Percentiles rank a stretch among this genome's conserved stretches.
Evolutionary conservation across 2,113 vertebrate genomes (phyloP).

Genomic region (Tupaia tana): DNA sequence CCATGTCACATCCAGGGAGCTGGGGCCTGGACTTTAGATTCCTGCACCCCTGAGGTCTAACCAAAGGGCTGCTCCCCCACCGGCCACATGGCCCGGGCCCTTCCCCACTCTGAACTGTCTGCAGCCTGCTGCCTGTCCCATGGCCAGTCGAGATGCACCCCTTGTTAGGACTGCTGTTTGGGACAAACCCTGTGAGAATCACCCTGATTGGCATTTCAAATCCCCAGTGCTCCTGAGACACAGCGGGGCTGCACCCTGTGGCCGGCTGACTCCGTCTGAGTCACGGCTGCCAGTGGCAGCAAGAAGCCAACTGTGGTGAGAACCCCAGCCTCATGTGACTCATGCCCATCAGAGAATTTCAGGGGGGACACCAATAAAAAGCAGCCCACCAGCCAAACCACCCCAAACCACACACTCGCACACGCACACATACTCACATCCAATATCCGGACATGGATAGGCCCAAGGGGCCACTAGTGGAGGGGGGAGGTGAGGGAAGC

Average conservation of each 20-base stretch:
- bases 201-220: background rate
- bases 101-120: no score
- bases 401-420: background rate
- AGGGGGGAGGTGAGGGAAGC: slow-evolving; percentile 76
- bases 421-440: slow-evolving; percentile 67
- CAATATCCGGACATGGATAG: slow-evolving; percentile 78
- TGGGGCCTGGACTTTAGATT: background rate
- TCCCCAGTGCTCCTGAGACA: background rate
- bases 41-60: background rate
- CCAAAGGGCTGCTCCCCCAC: background rate
- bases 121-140: background rate
- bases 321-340: slow-evolving; percentile 18
- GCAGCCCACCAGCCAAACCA: background rate
- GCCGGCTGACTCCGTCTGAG: fast-evolving
- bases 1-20: background rate
- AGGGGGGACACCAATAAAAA: slow-evolving; percentile 45
- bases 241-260: background rate
- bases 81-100: no score
- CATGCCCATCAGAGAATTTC: slow-evolving; percentile 68
- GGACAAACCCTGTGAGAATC: fast-evolving
- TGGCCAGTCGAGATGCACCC: fast-evolving
- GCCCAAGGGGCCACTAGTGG: slow-evolving; percentile 80
- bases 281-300: background rate
- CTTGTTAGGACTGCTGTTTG: background rate
- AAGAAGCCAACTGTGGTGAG: background rate